Evolutionary conservation across 2,113 vertebrate species (phyloP).

Genomic region (Neomonachus schauinslandi): DNA sequence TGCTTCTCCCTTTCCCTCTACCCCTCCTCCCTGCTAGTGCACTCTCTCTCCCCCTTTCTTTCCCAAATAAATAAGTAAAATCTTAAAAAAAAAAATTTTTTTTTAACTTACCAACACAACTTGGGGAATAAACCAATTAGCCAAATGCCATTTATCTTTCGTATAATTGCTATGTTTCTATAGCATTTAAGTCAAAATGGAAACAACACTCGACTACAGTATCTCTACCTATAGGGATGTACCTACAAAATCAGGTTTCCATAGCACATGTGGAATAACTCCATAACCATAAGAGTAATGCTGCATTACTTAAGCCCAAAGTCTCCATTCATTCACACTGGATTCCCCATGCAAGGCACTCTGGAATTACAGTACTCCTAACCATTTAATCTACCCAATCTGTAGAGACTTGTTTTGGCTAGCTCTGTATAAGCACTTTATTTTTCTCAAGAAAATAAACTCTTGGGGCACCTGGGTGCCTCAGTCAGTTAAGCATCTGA

Average conservation of each 20-base stretch:
- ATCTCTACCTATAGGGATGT: not conserved
- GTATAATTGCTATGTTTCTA: not conserved
- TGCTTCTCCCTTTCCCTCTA: not conserved
- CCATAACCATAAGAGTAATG: not conserved
- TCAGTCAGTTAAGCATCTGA: not conserved
- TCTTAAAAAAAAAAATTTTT: not conserved
- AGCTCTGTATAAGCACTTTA: not conserved
- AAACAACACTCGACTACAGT: not conserved
- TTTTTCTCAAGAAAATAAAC: conserved; percentile 51
- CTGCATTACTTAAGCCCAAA: not conserved
- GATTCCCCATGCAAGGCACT: not conserved
- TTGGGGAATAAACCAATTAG: not conserved
- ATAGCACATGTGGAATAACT: not conserved
- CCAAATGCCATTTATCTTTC: not conserved
- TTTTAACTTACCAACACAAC: not conserved
- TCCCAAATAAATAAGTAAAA: not conserved
- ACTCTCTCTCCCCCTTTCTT: not conserved
- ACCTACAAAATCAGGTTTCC: not conserved
- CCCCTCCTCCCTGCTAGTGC: not conserved
- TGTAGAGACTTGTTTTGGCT: not conserved
- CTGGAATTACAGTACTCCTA: rapidly evolving
- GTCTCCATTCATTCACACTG: not conserved
- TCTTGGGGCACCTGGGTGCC: not conserved
- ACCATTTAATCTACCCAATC: not conserved
- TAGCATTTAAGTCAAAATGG: not conserved